These are phyloP conservation scores for Stegana nigrithorax DNA, from an alignment of 2,888 invertebrate species.

Conservation along the genomic window DNA sequence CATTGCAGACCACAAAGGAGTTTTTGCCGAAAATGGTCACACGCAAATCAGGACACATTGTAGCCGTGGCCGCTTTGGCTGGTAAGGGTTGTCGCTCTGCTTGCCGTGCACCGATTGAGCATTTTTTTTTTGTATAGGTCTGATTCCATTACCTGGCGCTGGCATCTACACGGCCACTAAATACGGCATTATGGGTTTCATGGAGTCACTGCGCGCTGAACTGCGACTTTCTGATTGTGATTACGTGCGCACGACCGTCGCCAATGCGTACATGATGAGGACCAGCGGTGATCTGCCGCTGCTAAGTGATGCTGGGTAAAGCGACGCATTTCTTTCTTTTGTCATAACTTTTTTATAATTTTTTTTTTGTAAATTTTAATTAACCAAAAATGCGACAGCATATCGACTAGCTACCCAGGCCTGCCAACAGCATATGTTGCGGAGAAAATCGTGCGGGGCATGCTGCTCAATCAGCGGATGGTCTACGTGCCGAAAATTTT, in stretches of 20 bases:
- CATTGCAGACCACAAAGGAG: slow-evolving; percentile 65
- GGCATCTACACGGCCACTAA: slow-evolving; percentile 69
- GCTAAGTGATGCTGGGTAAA: slow-evolving; percentile 64
- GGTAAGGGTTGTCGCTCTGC: too few species aligned
- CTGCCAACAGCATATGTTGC: slow-evolving; percentile 66
- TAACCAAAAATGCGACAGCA: slow-evolving; percentile 38
- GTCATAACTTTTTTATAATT: neutral
- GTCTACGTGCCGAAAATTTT: slow-evolving; percentile 66
- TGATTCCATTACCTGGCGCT: slow-evolving; percentile 63
- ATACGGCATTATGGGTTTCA: slow-evolving; percentile 69
- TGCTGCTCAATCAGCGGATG: slow-evolving; percentile 63
- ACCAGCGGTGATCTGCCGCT: slow-evolving; percentile 66
- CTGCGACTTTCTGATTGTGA: slow-evolving; percentile 66
- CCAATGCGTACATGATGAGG: slow-evolving; percentile 69
- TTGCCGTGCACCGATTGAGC: too few species aligned
- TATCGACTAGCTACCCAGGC: slow-evolving; percentile 64
- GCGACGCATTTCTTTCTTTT: neutral
- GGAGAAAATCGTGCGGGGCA: slow-evolving; percentile 63
- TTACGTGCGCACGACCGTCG: slow-evolving; percentile 63
- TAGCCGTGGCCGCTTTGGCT: slow-evolving; percentile 69
- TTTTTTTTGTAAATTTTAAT: slow-evolving; percentile 1
- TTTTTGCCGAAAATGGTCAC: slow-evolving; percentile 69
- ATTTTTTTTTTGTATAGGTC: slow-evolving; percentile 51
- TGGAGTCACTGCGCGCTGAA: slow-evolving; percentile 66
- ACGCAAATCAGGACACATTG: slow-evolving; percentile 68